phyloP scores from a whole-genome alignment of 2,888 invertebrate genomes.

The Lasioglossum calceatum region DNA sequence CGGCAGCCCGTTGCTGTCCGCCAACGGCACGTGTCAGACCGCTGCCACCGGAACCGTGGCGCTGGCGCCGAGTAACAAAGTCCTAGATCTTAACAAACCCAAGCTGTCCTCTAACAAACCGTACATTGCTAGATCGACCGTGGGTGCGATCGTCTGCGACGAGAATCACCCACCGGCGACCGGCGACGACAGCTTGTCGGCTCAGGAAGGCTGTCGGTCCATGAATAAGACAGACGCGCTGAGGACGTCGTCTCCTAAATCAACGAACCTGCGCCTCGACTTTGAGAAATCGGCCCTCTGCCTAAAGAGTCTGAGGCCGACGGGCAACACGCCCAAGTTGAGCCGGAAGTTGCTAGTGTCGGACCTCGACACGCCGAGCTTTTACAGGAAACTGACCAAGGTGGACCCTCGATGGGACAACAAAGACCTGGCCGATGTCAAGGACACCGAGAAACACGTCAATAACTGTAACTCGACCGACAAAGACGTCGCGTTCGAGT shows the following conservation, averaged over 20 bases:
- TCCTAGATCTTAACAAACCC: conserved; percentile 35
- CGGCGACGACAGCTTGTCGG: conserved; percentile 14
- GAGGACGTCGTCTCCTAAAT: neutral
- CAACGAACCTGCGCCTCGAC: conserved; percentile 66
- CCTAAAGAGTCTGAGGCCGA: conserved; percentile 35
- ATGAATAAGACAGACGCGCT: conserved; percentile 6
- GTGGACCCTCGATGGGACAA: conserved; percentile 32
- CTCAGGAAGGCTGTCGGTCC: conserved; percentile 3
- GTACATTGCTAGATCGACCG: conserved; percentile 34
- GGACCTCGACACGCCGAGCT: conserved; percentile 75
- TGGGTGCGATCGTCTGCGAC: conserved; percentile 60
- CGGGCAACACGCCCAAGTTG: conserved; percentile 80
- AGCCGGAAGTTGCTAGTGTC: conserved; percentile 78
- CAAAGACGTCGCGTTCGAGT: conserved; percentile 19
- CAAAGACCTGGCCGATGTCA: conserved; percentile 27
- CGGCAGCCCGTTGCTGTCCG: conserved; percentile 68
- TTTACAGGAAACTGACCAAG: conserved; percentile 56
- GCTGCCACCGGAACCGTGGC: conserved; percentile 24
- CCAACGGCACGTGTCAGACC: conserved; percentile 46
- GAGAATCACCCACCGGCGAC: conserved; percentile 70
- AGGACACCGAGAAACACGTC: conserved; percentile 23
- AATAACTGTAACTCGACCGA: conserved; percentile 13
- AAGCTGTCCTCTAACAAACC: conserved; percentile 40
- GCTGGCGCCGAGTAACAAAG: conserved; percentile 55
- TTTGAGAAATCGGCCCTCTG: conserved; percentile 68